These are phyloP conservation scores for Noctuana brunneofusca DNA, from an alignment of 2,888 invertebrate species.

Conservation along the genomic window DNA sequence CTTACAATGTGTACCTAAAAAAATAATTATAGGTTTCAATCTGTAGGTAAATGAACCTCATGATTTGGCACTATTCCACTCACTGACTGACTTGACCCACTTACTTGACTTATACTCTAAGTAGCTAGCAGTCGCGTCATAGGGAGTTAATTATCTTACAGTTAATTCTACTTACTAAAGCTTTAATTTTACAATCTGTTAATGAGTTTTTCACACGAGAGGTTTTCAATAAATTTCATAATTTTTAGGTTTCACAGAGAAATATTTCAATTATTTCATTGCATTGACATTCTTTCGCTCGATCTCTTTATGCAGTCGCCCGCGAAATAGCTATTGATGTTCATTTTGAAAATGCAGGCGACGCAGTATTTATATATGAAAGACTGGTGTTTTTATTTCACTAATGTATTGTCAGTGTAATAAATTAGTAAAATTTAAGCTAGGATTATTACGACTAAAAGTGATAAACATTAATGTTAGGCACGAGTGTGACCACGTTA, in stretches of 20 bases:
- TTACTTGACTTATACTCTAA: too few relatives aligned
- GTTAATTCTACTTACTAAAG: background rate
- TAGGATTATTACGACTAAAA: background rate
- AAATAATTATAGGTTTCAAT: too few relatives aligned
- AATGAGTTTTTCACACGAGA: constrained; percentile 10
- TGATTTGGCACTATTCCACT: too few relatives aligned
- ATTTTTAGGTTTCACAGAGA: constrained; percentile 4
- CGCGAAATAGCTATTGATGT: constrained; percentile 9
- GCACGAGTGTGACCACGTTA: constrained; percentile 14
- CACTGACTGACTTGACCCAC: too few relatives aligned
- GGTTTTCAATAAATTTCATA: constrained; percentile 8
- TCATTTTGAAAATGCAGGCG: constrained; percentile 11
- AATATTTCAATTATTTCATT: constrained; percentile 16
- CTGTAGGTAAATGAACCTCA: too few relatives aligned
- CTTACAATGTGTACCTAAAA: too few relatives aligned
- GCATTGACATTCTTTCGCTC: constrained; percentile 11
- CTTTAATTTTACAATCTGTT: background rate
- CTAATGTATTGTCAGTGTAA: constrained; percentile 15
- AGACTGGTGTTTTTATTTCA: constrained; percentile 30
- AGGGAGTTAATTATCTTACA: too few relatives aligned
- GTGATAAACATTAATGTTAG: constrained; percentile 14
- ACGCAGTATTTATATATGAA: constrained; percentile 13
- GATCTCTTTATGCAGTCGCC: constrained; percentile 9
- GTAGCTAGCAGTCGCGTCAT: too few relatives aligned
- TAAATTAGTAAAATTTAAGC: background rate